Base-by-base conservation (phyloP, 2,888 invertebrate genomes). In the Hyalella azteca region DNA sequence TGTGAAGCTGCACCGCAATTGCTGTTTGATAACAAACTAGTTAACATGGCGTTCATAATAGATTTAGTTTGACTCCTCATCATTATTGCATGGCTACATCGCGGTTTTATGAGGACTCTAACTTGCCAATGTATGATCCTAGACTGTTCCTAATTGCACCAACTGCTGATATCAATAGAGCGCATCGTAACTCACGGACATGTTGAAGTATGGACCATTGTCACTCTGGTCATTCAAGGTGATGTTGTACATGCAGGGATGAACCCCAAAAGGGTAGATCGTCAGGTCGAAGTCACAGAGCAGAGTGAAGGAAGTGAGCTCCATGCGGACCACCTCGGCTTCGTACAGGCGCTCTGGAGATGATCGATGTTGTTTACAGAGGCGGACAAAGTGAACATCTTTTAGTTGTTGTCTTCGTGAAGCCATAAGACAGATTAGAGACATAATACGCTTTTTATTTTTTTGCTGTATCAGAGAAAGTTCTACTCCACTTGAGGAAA, bases 221-320 rank as follows among this genome's bases (percentile, higher is more conserved):
- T 22, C 0, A 29, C 36, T 36, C n/a, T 36, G 7, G 39, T 36
- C 11, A 2, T 32, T 13, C 15, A 66, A 7, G 36, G n/a, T 36
- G 36, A 66, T 36, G 36, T 32, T 66, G 66, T 66, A 66, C 66
- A 36, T 32, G 26, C 66, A 66, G 7, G 66, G 66, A 36, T 66
- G 36, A 19, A 66, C 66, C 5, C 66, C 66, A 19, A 66, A 66
- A 4, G 66, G 66, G 39, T 66, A 66, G 29, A 66, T 29, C 19
- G 19, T 15, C 29, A 66, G 36, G 39, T 66, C 39, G 39, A 66
- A 66, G 39, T 66, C 66, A 15, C 66, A 66, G 36, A 3, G 19
- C 32, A 66, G 36, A 13, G 36, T 36, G 36, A 66, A 66, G 29
- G 36, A 66, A 19, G 36, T 36, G 4, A 22, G n/a, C 36, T 66